Conservation (phyloP, 2,888 invertebrate genomes). For the Netelia fuscicornis region DNA sequence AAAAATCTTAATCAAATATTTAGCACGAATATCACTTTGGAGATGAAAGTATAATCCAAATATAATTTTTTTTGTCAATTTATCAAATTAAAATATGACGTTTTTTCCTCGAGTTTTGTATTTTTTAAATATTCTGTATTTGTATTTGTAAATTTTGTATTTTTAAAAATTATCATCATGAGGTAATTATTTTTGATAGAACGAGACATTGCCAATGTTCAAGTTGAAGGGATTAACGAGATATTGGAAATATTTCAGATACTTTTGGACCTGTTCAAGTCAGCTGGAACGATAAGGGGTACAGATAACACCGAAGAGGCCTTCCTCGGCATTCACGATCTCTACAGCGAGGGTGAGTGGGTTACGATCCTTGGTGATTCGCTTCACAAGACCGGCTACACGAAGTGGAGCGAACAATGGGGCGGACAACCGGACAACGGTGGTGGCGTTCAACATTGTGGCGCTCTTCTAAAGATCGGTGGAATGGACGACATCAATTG, state of each 20-base stretch:
- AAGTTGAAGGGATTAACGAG: not conserved
- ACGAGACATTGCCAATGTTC: not conserved
- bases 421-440: conserved; percentile 81
- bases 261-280: conserved; percentile 73
- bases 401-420: conserved; percentile 80
- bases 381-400: conserved; percentile 81
- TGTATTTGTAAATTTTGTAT: too few species aligned
- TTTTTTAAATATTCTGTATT: too few species aligned
- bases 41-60: too few species aligned
- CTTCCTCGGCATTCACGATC: conserved; percentile 79
- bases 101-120: too few species aligned
- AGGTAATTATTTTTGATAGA: not conserved
- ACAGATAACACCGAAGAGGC: conserved; percentile 76
- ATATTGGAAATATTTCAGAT: conserved; percentile 63
- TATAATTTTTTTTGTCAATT: too few species aligned
- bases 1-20: not conserved
- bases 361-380: conserved; percentile 81
- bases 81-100: too few species aligned
- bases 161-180: too few species aligned
- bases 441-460: conserved; percentile 79
- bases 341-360: conserved; percentile 82
- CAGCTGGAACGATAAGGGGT: conserved; percentile 73
- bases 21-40: not conserved
- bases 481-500: conserved; percentile 81
- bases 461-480: conserved; percentile 77